These are phyloP conservation scores for Semnornis frantzii DNA, from an alignment of 2,113 vertebrate genomes.

Conservation along the genomic window DNA sequence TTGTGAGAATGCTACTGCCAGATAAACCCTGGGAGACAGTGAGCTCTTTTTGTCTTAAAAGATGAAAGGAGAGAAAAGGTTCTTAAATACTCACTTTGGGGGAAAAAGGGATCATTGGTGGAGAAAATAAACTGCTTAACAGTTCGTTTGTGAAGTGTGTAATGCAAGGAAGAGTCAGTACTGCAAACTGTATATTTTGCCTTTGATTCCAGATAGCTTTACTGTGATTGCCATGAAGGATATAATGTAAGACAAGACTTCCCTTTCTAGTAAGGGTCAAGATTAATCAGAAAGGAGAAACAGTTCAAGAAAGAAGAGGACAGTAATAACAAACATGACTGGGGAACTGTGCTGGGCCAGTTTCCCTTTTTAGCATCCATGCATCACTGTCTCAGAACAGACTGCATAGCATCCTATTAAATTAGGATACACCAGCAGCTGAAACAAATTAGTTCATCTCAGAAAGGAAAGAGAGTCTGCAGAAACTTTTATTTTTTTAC, in stretches of 20 bases:
- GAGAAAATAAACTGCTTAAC: slow-evolving; percentile 13
- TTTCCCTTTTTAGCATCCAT: slow-evolving; percentile 52
- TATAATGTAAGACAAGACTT: slow-evolving; percentile 2
- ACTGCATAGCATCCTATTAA: slow-evolving; percentile 30
- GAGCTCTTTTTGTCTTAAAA: slow-evolving; percentile 28
- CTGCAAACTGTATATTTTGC: background rate
- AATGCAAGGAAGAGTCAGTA: background rate
- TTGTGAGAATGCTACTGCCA: background rate
- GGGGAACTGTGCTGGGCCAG: background rate
- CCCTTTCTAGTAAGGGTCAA: slow-evolving; percentile 8
- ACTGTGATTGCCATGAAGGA: background rate
- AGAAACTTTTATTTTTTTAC: background rate
- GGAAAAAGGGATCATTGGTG: background rate
- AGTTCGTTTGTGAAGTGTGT: background rate
- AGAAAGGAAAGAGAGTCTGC: background rate
- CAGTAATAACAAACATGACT: background rate
- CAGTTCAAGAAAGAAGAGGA: slow-evolving; percentile 29
- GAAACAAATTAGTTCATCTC: slow-evolving; percentile 12
- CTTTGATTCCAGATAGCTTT: background rate
- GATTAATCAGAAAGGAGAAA: slow-evolving; percentile 36
- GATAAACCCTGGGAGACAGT: background rate
- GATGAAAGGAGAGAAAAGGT: slow-evolving; percentile 6
- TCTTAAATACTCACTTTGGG: slow-evolving; percentile 5
- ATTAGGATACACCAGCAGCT: slow-evolving; percentile 39
- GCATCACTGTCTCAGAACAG: slow-evolving; percentile 45